phyloP scores from a whole-genome alignment of 1,140 invertebrate species.

The Brachionus sp. region DNA sequence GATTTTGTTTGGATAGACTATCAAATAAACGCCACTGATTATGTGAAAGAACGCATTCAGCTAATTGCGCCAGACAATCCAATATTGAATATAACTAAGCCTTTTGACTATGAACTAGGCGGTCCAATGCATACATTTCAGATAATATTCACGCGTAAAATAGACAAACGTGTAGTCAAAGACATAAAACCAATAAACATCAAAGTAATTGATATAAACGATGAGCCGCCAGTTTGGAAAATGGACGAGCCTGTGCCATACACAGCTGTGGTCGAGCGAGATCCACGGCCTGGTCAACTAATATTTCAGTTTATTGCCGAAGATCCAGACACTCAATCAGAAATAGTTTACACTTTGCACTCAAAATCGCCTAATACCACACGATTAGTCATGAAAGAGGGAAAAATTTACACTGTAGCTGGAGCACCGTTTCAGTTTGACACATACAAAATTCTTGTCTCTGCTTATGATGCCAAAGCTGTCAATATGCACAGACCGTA shows the following conservation, averaged over 20 bases:
- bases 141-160: constrained; percentile 39
- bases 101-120: constrained; percentile 42
- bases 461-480: constrained; percentile 17
- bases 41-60: constrained; percentile 33
- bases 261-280: not conserved
- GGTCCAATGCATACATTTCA: constrained; percentile 33
- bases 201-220: constrained; percentile 42
- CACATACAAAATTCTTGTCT: constrained; percentile 31
- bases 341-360: constrained; percentile 25
- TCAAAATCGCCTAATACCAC: constrained; percentile 33
- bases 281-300: not conserved
- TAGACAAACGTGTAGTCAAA: constrained; percentile 4
- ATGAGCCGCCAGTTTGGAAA: constrained; percentile 33
- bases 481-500: not conserved
- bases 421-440: constrained; percentile 29
- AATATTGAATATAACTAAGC: constrained; percentile 32
- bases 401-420: constrained; percentile 25
- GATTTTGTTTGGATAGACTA: constrained; percentile 38
- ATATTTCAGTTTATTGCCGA: constrained; percentile 27
- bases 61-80: constrained; percentile 33
- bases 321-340: constrained; percentile 20
- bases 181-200: constrained; percentile 42
- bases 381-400: constrained; percentile 1
- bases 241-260: constrained; percentile 45
- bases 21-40: constrained; percentile 24